A percentile compares a stretch with the other conserved stretches of the same genome.
phyloP scores from a whole-genome alignment of 2,888 invertebrate species.

The Meloe dianella region DNA sequence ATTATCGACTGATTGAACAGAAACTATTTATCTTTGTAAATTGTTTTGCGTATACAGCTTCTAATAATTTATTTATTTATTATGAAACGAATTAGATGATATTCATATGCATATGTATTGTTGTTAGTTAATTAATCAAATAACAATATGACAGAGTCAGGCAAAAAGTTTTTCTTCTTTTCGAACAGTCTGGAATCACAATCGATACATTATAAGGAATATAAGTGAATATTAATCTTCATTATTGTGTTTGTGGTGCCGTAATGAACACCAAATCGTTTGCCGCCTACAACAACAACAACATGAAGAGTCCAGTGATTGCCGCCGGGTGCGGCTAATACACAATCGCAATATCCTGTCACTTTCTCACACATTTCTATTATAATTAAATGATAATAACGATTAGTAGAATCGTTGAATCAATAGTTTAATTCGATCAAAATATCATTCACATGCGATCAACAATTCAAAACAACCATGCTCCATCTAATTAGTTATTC shows the following conservation, averaged over 20 bases:
- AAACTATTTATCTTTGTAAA: constrained; percentile 36
- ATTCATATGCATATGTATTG: background rate
- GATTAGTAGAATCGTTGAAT: background rate
- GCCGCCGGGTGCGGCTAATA: constrained; percentile 42
- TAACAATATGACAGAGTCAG: constrained; percentile 23
- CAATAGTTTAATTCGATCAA: background rate
- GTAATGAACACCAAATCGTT: constrained; percentile 44
- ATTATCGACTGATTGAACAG: constrained; percentile 37
- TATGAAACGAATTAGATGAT: background rate
- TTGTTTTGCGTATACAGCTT: constrained; percentile 19
- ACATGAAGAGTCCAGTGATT: constrained; percentile 40
- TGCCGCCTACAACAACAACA: constrained; percentile 12
- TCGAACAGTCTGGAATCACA: constrained; percentile 27
- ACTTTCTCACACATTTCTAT: constrained; percentile 32
- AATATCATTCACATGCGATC: background rate
- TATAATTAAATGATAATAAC: constrained; percentile 16
- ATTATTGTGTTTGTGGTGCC: constrained; percentile 49
- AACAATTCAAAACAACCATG: background rate
- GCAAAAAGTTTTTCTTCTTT: constrained; percentile 31
- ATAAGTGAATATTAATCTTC: constrained; percentile 51
- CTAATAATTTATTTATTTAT: constrained; percentile 17
- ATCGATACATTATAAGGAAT: constrained; percentile 40
- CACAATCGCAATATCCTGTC: constrained; percentile 42
- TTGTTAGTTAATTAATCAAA: constrained; percentile 31
- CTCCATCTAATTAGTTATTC: constrained; percentile 33